phyloP scores from a whole-genome alignment of 2,797 vertebrate genomes.

The Falco biarmicus region DNA sequence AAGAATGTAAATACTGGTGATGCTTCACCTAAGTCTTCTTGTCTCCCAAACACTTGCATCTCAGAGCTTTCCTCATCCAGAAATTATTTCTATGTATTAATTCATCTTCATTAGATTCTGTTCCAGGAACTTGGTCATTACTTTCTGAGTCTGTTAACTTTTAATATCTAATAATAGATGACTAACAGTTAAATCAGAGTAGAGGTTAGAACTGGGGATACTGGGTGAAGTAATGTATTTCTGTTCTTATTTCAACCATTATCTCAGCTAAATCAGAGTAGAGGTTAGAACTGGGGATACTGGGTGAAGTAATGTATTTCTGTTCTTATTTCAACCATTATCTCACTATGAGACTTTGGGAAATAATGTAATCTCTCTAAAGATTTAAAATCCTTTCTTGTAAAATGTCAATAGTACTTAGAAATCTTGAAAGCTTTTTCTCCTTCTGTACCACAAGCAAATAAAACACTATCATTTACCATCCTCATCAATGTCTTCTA shows the following conservation, averaged over 20 bases:
- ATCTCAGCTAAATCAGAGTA: background rate
- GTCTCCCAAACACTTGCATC: background rate
- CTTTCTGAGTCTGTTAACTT: background rate
- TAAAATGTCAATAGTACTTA: background rate
- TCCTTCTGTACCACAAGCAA: background rate
- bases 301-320: slow-evolving; percentile 6
- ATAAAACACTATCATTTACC: background rate
- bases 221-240: slow-evolving; percentile 1
- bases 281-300: background rate
- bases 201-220: background rate
- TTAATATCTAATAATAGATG: background rate
- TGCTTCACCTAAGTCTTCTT: background rate
- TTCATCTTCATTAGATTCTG: background rate
- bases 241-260: background rate
- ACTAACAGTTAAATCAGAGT: background rate
- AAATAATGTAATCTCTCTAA: slow-evolving; percentile 26
- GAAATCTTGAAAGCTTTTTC: background rate
- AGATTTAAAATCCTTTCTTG: background rate
- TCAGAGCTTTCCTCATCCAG: background rate
- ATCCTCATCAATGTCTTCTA: background rate
- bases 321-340: slow-evolving; percentile 18
- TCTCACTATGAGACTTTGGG: slow-evolving; percentile 1
- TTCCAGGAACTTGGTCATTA: background rate
- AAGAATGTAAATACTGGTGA: background rate
- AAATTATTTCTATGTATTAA: background rate